Percentiles rank a stretch among this genome's conserved stretches.
These are phyloP conservation scores for Anser brachyrhynchus DNA, from an alignment of 2,113 vertebrate species.

Conservation along the genomic window DNA sequence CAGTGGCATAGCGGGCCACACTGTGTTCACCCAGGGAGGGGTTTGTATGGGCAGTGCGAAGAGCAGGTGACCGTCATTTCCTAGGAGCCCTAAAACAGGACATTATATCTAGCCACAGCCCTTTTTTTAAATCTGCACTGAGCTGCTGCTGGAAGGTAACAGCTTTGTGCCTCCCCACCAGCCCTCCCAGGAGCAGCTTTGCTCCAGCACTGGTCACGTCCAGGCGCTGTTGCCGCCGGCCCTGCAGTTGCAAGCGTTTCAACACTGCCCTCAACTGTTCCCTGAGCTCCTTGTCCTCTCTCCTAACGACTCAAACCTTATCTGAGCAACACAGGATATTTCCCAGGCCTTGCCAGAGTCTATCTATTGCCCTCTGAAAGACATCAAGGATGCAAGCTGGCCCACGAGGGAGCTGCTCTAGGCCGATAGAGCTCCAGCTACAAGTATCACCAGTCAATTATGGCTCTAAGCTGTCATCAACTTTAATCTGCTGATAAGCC, in stretches of 20 bases:
- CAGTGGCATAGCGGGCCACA: accelerated
- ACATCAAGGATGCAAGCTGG: background rate
- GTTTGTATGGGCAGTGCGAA: no score
- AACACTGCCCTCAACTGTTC: conserved; percentile 49
- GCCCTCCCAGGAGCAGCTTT: background rate
- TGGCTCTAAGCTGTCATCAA: background rate
- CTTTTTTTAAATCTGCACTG: background rate
- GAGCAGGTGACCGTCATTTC: background rate
- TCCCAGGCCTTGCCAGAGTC: background rate
- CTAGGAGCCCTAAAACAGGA: background rate
- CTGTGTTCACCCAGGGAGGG: accelerated
- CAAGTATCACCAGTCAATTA: background rate
- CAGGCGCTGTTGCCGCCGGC: background rate
- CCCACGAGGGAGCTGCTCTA: background rate
- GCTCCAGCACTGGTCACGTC: background rate
- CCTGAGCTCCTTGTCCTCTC: background rate
- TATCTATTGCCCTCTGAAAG: background rate
- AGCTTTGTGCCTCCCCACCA: background rate
- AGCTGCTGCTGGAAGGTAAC: background rate
- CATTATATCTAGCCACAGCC: background rate
- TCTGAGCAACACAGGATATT: background rate
- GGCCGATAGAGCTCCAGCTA: background rate
- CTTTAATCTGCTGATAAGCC: background rate
- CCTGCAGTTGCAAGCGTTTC: background rate
- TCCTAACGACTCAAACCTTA: background rate